Conservation (phyloP, 2,113 vertebrate species). For the Tachysurus vachellii region DNA sequence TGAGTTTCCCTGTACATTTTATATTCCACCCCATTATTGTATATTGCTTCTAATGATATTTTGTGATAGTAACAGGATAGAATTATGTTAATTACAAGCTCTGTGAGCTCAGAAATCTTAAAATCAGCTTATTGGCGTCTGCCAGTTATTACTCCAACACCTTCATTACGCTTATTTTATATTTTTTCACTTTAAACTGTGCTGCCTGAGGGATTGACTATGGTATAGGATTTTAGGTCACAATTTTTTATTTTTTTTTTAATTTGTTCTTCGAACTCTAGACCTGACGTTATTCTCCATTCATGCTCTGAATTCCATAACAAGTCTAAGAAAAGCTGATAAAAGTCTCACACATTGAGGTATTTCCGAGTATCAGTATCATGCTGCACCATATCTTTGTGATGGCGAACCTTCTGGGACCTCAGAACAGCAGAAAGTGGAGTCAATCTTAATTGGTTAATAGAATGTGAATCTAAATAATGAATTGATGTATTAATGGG, state of each 20-base stretch:
- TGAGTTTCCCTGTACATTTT: constrained; percentile 43
- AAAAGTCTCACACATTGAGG: not conserved
- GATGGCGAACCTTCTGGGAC: not conserved
- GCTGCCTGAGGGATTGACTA: not conserved
- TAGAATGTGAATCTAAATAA: not conserved
- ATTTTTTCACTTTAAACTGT: not conserved
- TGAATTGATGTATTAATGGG: not conserved
- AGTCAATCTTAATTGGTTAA: not conserved
- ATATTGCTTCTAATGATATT: constrained; percentile 35
- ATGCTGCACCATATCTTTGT: not conserved
- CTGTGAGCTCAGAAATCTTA: constrained; percentile 5
- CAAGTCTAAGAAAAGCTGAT: not conserved
- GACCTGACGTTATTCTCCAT: not conserved
- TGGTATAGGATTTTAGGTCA: not conserved
- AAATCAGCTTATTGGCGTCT: constrained; percentile 15
- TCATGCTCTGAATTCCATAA: not conserved
- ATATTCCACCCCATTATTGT: constrained; percentile 15
- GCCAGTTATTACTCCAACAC: constrained; percentile 1
- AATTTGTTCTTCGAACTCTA: not conserved
- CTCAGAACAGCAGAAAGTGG: not conserved
- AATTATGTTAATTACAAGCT: constrained; percentile 32
- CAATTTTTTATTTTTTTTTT: not conserved
- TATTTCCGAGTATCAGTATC: not conserved
- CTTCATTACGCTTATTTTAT: not conserved
- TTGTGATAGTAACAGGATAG: constrained; percentile 22